Evolutionary conservation across 2,113 vertebrate species (phyloP).

Genomic region (Uropsilus gracilis): DNA sequence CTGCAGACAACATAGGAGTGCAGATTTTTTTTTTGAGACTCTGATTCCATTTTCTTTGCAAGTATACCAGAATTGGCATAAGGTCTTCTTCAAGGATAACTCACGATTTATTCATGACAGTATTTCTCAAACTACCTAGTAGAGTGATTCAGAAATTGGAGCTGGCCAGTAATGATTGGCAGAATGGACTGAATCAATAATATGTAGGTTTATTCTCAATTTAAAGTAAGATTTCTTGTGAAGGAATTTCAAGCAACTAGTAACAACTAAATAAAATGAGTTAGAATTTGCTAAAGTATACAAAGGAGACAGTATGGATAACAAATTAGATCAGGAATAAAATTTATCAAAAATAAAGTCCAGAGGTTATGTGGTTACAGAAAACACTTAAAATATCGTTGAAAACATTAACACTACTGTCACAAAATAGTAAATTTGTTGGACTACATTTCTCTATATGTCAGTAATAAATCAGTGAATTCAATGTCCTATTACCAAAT

Average conservation of each 20-base stretch:
- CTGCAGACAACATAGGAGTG: neutral
- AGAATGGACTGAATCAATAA: neutral
- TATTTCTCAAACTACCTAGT: neutral
- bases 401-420: neutral
- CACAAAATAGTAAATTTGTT: neutral
- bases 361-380: too few species aligned
- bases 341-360: neutral
- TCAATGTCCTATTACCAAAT: neutral
- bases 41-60: neutral
- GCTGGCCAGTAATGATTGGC: neutral
- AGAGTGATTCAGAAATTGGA: neutral
- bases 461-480: neutral
- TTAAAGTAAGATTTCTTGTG: neutral
- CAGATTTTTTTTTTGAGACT: neutral
- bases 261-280: neutral
- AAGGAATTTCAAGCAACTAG: neutral
- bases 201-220: neutral
- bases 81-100: neutral
- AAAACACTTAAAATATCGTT: too few species aligned
- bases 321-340: neutral
- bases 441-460: neutral
- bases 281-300: neutral
- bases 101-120: neutral
- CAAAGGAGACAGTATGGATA: neutral
- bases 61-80: neutral